These are phyloP conservation scores for Pseudomyrmex cubaensis DNA, from an alignment of 1,140 invertebrate genomes.

Conservation along the genomic window DNA sequence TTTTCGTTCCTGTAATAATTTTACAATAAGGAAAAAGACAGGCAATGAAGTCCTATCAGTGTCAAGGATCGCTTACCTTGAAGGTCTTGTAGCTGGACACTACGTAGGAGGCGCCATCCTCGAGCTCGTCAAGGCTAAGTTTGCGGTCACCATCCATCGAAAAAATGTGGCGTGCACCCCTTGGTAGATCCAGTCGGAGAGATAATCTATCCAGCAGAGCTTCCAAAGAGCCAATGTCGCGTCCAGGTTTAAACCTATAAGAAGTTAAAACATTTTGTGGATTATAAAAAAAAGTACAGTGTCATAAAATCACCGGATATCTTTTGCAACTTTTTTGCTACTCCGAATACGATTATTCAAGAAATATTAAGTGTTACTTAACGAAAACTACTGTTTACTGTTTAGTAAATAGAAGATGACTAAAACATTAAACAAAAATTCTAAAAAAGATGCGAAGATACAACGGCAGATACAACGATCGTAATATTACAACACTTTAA, in stretches of 20 bases:
- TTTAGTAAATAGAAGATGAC: too few species aligned
- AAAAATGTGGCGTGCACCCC: slow-evolving; percentile 95
- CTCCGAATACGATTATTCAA: too few species aligned
- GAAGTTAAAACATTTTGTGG: not conserved
- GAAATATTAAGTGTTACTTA: too few species aligned
- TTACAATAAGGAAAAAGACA: too few species aligned
- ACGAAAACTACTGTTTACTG: too few species aligned
- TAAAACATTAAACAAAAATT: too few species aligned
- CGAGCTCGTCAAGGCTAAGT: slow-evolving; percentile 93
- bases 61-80: slow-evolving; percentile 89
- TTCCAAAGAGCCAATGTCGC: slow-evolving; percentile 95
- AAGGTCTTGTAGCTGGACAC: slow-evolving; percentile 96
- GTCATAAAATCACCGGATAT: not conserved
- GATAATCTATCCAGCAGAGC: slow-evolving; percentile 94
- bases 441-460: too few species aligned
- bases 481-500: too few species aligned
- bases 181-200: slow-evolving; percentile 91
- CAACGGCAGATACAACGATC: too few species aligned
- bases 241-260: slow-evolving; percentile 91
- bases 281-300: not conserved
- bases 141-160: slow-evolving; percentile 95
- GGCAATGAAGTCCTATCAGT: not conserved
- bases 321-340: not conserved
- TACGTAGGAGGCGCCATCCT: slow-evolving; percentile 96
- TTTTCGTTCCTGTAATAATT: not conserved